Base-by-base conservation (phyloP, 1,140 invertebrate genomes). In the Brachionus manjavacas region DNA sequence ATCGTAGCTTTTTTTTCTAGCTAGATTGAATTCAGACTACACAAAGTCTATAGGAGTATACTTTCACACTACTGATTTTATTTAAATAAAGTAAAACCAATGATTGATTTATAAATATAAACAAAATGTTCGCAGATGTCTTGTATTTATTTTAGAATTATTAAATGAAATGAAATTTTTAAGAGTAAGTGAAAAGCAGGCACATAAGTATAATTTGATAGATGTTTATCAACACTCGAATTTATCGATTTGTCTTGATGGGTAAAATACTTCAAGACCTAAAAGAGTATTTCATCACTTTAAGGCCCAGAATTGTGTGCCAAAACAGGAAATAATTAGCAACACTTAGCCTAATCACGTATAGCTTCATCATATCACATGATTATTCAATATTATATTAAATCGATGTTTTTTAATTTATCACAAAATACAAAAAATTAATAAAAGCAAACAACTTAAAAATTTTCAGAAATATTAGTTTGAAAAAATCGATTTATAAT, bases 101-200 rank as follows among this genome's bases (percentile, higher is more conserved):
- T 41, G 68, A 72, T 72, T 72, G 68, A 72, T 72, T 72, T 72
- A 39, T 72, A 41, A 72, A 72, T 72, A 72, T 72, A 72, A 20
- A 72, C 28, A 72, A 72, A 41, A 72, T 72, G 68, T 72, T 39
- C 9, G 68, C 68, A 72, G 68, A 72, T 72, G 68, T 72, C 68
- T 72, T 72, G 72, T 76, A 76, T 76, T 76, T 76, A 76, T 76
- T 76, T 76, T 76, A 49, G 20, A 76, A 76, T 76, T 76, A 49
- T 76, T 72, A 72, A 20, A 41, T 72, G 35, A 72, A 41, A n/a
- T 39, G 39, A 39, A 60, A 60, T 60, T 60, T 60, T 60, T 23
- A 20, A 20, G n/a, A 60, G 20, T 60, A 60, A 60, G 52, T 60
- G 52, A 60, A 23, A 60, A 60, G 52, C 52, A 68, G 31, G 23